Base-by-base conservation (phyloP, 2,888 invertebrate genomes). In the Drosophila paracracens region DNA sequence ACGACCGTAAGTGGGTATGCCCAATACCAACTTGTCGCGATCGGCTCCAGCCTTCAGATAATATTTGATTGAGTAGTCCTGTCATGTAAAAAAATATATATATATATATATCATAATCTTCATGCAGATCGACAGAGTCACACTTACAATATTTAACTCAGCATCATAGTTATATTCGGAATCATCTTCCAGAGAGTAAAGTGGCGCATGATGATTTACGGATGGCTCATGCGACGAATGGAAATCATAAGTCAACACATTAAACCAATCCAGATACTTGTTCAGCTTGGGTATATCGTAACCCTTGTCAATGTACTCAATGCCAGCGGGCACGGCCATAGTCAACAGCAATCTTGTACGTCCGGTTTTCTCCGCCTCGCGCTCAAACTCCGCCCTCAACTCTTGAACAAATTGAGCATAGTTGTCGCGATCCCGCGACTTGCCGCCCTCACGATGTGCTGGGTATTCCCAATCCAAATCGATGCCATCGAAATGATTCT, bases 251-350 rank as follows among this genome's bases (percentile, higher is more conserved):
- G 97, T 96, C 36, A 98, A 94, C 73, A 98, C 94, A 93, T 98
- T 98, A 94, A 98, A 96, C 95, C 98, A 98, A 93, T 98, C 98
- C 82, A 98, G 94, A 92, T 98, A 96, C 95, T 96, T 96, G 92
- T 97, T 97, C 66, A 99, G 94, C 84, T 96, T 96, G 72, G 96
- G 96, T 66, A 99, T 95, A 88, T 99, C 98, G 92, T 98, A 99
- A 75, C 98, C 98, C 92, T 98, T 97, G 91, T 98, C 96, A 81
- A 98, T 97, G 91, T 98, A 98, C 92, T 98, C 97, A 82, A 97
- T 96, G 29, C 98, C 98, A 2, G 98, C 98, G 0, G 98, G 98
- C 36, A 98, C 97, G 16, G 98, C 98, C 96, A 98, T 98, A 8
- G 98, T 97, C 25, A 99, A 94, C 60, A 98, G 94, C 38, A 98